A percentile compares a stretch with the other conserved stretches of the same genome.
These are phyloP conservation scores for Drosophila seguyi DNA, from an alignment of 1,140 invertebrate species.

Conservation along the genomic window DNA sequence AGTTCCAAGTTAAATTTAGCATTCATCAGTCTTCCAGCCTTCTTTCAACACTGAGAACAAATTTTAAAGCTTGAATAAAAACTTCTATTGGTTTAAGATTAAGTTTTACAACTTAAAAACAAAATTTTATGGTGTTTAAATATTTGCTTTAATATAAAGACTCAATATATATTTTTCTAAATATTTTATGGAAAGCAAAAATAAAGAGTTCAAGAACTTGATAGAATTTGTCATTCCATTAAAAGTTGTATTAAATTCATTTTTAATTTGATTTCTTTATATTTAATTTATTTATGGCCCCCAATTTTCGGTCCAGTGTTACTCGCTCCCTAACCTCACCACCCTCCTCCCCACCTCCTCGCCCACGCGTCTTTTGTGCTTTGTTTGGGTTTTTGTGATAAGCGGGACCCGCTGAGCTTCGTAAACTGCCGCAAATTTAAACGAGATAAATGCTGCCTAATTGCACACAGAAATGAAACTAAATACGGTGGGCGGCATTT, in stretches of 20 bases:
- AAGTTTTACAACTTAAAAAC: not conserved
- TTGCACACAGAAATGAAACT: slow-evolving; percentile 53
- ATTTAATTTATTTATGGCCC: not conserved
- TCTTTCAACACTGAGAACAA: slow-evolving; percentile 6
- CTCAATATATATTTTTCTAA: no score
- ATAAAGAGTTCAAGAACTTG: no score
- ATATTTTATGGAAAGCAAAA: not conserved
- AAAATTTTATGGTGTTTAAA: not conserved
- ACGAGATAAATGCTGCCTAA: slow-evolving; percentile 75
- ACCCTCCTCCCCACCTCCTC: not conserved
- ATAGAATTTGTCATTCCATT: not conserved
- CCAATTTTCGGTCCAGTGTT: not conserved
- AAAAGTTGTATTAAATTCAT: not conserved
- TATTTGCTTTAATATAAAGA: not conserved
- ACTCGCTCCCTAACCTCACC: not conserved
- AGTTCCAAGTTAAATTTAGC: slow-evolving; percentile 42
- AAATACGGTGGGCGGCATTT: slow-evolving; percentile 36
- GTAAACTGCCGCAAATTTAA: slow-evolving; percentile 67
- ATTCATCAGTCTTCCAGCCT: slow-evolving; percentile 25
- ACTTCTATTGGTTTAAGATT: not conserved
- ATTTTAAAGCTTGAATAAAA: not conserved
- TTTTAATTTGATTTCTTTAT: not conserved
- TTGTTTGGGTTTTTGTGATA: slow-evolving; percentile 61
- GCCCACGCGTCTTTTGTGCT: slow-evolving; percentile 41
- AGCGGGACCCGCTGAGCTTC: slow-evolving; percentile 55